Base-by-base conservation (phyloP, 2,888 invertebrate genomes). In the Lysandra coridon region DNA sequence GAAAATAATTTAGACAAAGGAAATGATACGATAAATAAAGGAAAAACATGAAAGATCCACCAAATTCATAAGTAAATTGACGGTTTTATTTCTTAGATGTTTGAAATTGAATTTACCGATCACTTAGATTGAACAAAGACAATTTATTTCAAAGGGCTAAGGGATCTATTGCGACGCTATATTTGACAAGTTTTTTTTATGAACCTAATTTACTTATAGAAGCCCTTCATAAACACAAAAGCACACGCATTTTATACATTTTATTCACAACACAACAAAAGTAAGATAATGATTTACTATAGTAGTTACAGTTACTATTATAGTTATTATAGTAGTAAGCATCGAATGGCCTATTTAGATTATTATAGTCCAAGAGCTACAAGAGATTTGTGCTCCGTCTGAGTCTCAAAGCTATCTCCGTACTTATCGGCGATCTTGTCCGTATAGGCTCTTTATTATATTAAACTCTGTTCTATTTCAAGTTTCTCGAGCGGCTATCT, bases 21-120 rank as follows among this genome's bases (percentile, higher is more conserved):
- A 75, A 75, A 49, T 12, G 12, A 74, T 40, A 74, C 74, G 40
- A 49, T 75, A 75, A 44, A 44, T n/a, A 12, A 75, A 44, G 57
- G 17, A 12, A 23, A 44, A 44, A n/a, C 44, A 7, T 75, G 23
- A 30, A n/a, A 75, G 23, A 49, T 44, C 40, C 12, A 4, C 23
- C 49, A 75, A 75, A 75, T 49, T 49, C 30, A 75, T 23, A 75
- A 49, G 49, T 14, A 49, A 75, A 75, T 44, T 75, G 23, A 75
- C 10, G 75, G 75, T 49, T 23, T 75, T 49, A 75, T 75, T 75
- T 49, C 10, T 75, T 17, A 75, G 49, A 75, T 75, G 49, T 75
- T 75, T 75, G 75, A 23, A 75, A 75, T 75, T 75, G 44, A 75
- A 49, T 75, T 75, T 49, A 10, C 75, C 6, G 73, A 40, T n/a